Evolutionary conservation across 2,797 vertebrate genomes (phyloP).

Genomic region (Thripadectes ignobilis): DNA sequence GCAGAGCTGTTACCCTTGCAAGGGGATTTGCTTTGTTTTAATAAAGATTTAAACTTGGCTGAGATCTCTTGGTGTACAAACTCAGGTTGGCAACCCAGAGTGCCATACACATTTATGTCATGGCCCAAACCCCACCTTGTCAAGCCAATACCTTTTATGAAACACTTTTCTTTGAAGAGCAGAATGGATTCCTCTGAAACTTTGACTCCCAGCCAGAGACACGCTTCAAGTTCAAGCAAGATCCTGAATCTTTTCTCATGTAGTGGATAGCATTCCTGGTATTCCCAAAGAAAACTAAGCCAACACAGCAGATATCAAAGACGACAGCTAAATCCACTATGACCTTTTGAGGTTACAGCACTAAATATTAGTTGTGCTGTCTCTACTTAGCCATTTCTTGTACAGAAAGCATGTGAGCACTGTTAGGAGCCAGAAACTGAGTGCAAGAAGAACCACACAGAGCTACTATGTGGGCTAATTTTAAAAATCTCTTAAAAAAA

Average conservation of each 20-base stretch:
- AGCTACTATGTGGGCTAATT: not conserved
- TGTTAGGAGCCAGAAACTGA: not conserved
- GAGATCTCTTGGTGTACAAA: accelerated
- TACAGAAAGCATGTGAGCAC: accelerated
- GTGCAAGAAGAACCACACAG: not conserved
- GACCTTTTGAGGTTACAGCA: not conserved
- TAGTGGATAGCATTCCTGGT: not conserved
- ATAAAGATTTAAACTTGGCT: not conserved
- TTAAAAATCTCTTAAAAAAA: not conserved
- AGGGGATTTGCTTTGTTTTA: not conserved
- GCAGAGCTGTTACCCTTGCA: accelerated
- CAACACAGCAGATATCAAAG: not conserved
- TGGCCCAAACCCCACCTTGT: not conserved
- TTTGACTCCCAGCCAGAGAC: not conserved
- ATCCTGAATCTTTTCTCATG: not conserved
- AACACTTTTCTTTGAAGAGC: not conserved
- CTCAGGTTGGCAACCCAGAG: not conserved
- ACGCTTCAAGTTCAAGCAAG: not conserved
- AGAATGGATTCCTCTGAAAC: not conserved
- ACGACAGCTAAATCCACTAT: not conserved
- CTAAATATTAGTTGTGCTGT: not conserved
- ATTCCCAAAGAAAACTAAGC: not conserved
- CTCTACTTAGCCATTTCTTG: not conserved
- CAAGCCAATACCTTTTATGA: not conserved
- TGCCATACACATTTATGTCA: accelerated